These are phyloP conservation scores for Cyclina sinensis DNA, from an alignment of 1,140 invertebrate species.

Conservation along the genomic window DNA sequence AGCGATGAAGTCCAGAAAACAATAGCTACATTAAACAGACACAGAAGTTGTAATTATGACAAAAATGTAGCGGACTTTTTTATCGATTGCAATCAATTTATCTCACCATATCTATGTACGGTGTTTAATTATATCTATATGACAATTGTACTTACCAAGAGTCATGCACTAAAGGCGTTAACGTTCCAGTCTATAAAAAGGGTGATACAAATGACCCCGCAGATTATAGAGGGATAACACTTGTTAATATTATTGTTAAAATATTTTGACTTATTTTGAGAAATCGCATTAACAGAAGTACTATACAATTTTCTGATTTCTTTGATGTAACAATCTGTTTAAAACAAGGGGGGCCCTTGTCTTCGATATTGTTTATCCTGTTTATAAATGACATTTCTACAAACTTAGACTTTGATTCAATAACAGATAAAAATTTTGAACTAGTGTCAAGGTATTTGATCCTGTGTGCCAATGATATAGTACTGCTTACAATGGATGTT, in stretches of 20 bases:
- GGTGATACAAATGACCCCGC: constrained; percentile 38
- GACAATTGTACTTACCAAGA: neutral
- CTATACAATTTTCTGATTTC: too few relatives aligned
- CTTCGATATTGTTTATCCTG: too few relatives aligned
- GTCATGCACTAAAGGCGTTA: constrained; percentile 4
- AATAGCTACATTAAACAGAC: neutral
- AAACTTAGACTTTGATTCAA: too few relatives aligned
- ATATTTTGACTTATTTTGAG: constrained; percentile 45
- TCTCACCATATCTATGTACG: neutral
- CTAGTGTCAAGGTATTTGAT: too few relatives aligned
- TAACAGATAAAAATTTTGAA: too few relatives aligned
- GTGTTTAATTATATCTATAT: constrained; percentile 17
- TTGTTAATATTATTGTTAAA: constrained; percentile 32
- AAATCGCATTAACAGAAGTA: constrained; percentile 18
- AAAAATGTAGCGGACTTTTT: constrained; percentile 36
- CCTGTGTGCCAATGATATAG: too few relatives aligned
- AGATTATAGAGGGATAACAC: constrained; percentile 54
- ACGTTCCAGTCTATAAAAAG: constrained; percentile 37
- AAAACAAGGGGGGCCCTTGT: too few relatives aligned
- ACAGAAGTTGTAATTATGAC: constrained; percentile 5
- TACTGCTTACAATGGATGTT: too few relatives aligned
- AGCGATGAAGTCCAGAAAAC: neutral
- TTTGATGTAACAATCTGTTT: too few relatives aligned
- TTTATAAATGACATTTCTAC: too few relatives aligned
- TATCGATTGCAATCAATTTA: constrained; percentile 16